A percentile compares a stretch with the other conserved stretches of the same genome.
phyloP scores from a whole-genome alignment of 1,140 invertebrate genomes.

The Orussus abietinus region DNA sequence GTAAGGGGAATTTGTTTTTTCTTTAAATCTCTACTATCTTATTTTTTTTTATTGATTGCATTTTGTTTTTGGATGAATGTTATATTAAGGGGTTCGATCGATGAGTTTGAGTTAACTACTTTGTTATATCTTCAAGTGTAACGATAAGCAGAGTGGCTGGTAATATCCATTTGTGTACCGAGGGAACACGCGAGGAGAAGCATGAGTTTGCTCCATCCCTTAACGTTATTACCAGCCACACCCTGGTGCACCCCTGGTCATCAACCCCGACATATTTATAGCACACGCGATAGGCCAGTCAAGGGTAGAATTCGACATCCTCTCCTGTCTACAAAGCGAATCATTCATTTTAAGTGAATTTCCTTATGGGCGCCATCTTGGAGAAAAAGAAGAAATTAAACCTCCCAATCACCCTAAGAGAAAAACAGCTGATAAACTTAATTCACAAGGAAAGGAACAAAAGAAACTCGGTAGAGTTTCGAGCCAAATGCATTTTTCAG shows the following conservation, averaged over 20 bases:
- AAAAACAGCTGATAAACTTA: slow-evolving; percentile 13
- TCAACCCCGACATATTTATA: slow-evolving; percentile 23
- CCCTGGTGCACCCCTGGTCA: slow-evolving; percentile 23
- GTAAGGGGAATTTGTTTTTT: slow-evolving; percentile 17
- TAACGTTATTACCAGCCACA: slow-evolving; percentile 23
- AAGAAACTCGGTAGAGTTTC: slow-evolving; percentile 17
- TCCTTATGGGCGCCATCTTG: background rate
- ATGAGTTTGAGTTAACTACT: too few relatives aligned
- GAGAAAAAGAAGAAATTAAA: background rate
- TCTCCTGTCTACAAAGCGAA: slow-evolving; percentile 4
- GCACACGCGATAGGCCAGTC: slow-evolving; percentile 15
- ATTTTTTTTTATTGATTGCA: slow-evolving; percentile 1
- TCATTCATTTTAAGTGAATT: slow-evolving; percentile 10
- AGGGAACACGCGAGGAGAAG: too few relatives aligned
- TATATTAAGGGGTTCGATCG: too few relatives aligned
- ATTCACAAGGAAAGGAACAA: slow-evolving; percentile 18
- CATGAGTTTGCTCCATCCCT: slow-evolving; percentile 9
- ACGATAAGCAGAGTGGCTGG: too few relatives aligned
- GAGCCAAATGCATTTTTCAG: too few relatives aligned
- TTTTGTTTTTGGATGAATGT: slow-evolving; percentile 2
- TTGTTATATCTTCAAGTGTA: too few relatives aligned
- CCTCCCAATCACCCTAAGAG: slow-evolving; percentile 7
- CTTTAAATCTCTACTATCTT: background rate
- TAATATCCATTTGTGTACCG: too few relatives aligned
- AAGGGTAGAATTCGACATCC: background rate